Percentiles rank a stretch among this genome's conserved stretches.
Evolutionary conservation across 2,113 vertebrate species (phyloP).

Genomic region (Cryptomyrus ogoouensis): DNA sequence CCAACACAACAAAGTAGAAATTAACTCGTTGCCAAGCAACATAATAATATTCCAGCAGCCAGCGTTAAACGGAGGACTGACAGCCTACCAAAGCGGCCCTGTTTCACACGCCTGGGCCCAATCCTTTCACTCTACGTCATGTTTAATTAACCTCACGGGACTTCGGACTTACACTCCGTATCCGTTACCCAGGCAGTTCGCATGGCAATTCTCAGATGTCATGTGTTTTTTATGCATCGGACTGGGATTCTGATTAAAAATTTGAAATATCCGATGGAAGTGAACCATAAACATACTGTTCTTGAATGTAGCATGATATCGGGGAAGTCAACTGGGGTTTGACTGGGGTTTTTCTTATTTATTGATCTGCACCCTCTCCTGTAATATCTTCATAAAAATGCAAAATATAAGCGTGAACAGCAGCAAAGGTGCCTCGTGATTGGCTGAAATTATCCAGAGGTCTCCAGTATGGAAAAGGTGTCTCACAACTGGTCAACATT

Average conservation of each 20-base stretch:
- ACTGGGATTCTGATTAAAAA: not conserved
- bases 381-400: not conserved
- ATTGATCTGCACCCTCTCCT: not conserved
- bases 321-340: not conserved
- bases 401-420: not conserved
- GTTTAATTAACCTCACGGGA: constrained; percentile 25
- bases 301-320: not conserved
- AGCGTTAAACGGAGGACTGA: constrained; percentile 10
- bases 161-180: not conserved
- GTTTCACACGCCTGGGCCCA: not conserved
- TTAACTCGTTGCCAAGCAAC: constrained; percentile 27
- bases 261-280: not conserved
- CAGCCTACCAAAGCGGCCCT: constrained; percentile 6
- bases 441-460: not conserved
- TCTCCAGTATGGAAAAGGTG: not conserved
- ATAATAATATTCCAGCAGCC: constrained; percentile 17
- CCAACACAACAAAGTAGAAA: constrained; percentile 14
- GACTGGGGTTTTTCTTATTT: not conserved
- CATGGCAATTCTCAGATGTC: not conserved
- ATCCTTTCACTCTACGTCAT: constrained; percentile 13
- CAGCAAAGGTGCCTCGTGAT: not conserved
- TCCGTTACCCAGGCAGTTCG: not conserved
- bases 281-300: not conserved
- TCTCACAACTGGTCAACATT: not conserved
- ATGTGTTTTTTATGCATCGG: not conserved